Base-by-base conservation (phyloP, 1,140 invertebrate genomes). In the Orchestia grillus region DNA sequence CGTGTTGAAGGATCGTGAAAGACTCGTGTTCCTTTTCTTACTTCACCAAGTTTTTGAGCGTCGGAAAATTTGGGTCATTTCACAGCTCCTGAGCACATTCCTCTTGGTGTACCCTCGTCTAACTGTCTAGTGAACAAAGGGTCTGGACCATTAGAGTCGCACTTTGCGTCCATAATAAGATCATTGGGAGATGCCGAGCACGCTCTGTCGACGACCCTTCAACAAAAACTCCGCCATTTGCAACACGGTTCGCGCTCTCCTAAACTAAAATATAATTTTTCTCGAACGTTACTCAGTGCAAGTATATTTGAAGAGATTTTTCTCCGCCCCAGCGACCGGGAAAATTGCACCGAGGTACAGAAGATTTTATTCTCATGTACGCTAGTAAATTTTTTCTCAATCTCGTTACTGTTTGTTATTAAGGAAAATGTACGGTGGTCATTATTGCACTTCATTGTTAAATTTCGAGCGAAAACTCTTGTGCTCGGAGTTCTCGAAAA, bases 81-180 rank as follows among this genome's bases (percentile, higher is more conserved):
- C 44, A 94, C 43, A 94, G 92, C 92, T 94, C 40, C 92, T 94
- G 92, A 94, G 44, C 43, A 94, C 92, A 94, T 94, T 94, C 92
- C 92, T 94, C 92, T 94, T 94, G 92, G 92, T 94, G 41, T 94
- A 94, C 92, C 92, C 92, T 94, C 92, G 44, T 94, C 43, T 94
- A 94, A 94, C 92, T 94, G 92, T 94, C 92, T 45, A 94, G 41
- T 94, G 92, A 94, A 94, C 92, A 94, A 94, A 94, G 92, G 62
- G 92, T 40, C 92, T 94, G 92, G 92, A 47, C 45, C 92, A 94
- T 94, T 94, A 94, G 92, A 94, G 92, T 94, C 92, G 92, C 92
- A 94, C 92, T 94, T 94, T 94, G 92, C 92, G 92, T 94, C 92
- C 92, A 94, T 94, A 94, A 94, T 94, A 94, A 94, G 92, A 94